Conservation (phyloP, 2,888 invertebrate species). For the Macrophya alboannulata region DNA sequence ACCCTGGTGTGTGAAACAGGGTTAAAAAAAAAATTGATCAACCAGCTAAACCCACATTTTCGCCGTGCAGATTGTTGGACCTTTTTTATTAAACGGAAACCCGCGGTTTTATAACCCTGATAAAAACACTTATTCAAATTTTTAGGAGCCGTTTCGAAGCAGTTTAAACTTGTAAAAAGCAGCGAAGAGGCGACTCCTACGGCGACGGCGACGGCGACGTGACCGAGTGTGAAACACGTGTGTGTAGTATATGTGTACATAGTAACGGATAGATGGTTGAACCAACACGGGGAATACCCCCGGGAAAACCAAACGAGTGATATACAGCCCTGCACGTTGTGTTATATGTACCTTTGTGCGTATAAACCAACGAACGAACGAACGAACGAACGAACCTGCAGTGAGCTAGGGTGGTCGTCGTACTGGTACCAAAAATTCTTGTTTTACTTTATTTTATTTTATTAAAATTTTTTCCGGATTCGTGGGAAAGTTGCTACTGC, state of each 20-base stretch:
- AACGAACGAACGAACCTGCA: not conserved
- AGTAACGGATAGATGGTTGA: conserved; percentile 48
- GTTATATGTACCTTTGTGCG: conserved; percentile 16
- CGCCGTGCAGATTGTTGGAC: not conserved
- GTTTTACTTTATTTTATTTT: not conserved
- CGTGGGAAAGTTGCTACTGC: not conserved
- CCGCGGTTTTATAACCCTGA: conserved; percentile 6
- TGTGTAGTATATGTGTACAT: conserved; percentile 5
- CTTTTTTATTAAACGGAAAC: not conserved
- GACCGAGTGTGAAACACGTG: conserved; percentile 47
- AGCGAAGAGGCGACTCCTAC: not conserved
- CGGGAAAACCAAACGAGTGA: conserved; percentile 50
- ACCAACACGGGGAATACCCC: conserved; percentile 37
- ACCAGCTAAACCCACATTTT: not conserved
- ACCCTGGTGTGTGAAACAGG: not conserved
- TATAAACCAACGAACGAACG: not conserved
- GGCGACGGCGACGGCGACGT: conserved; percentile 7
- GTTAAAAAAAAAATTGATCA: not conserved
- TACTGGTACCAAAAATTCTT: not conserved
- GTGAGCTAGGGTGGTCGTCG: not conserved
- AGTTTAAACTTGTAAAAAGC: conserved; percentile 40
- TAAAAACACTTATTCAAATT: conserved; percentile 45
- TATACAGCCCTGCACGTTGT: conserved; percentile 35
- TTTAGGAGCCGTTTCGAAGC: conserved; percentile 31
- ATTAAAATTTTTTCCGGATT: not conserved